These are phyloP conservation scores for Sciurus niger DNA, from an alignment of 2,113 vertebrate genomes.

Conservation along the genomic window DNA sequence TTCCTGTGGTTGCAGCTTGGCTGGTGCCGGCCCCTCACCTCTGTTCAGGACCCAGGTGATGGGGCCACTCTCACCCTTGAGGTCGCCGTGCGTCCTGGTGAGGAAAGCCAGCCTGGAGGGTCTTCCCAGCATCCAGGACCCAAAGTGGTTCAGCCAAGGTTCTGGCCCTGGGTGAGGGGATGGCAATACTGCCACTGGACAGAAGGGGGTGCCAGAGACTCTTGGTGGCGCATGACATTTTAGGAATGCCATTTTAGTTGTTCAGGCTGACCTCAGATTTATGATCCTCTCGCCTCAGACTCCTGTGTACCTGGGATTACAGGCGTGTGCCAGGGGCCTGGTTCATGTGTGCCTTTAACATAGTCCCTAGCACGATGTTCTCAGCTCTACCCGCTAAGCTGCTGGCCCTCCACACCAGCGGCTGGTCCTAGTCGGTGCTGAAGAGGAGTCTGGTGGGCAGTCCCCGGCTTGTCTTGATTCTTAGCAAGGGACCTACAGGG, in stretches of 20 bases:
- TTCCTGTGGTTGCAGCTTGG: rapidly evolving
- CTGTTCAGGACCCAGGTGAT: background rate
- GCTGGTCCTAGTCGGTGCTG: rapidly evolving
- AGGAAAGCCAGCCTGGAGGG: too few species aligned
- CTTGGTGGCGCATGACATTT: background rate
- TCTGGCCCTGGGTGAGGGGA: rapidly evolving
- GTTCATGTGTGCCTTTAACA: too few species aligned
- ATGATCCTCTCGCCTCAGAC: background rate
- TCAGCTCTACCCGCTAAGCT: too few species aligned
- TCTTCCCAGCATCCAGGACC: background rate
- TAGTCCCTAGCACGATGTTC: too few species aligned
- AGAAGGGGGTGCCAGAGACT: conserved; percentile 7
- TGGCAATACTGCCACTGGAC: background rate
- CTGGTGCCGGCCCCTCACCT: too few species aligned
- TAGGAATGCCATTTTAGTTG: background rate
- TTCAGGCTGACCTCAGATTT: background rate
- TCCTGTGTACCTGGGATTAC: background rate
- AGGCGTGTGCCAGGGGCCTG: too few species aligned
- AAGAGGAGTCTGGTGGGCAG: too few species aligned
- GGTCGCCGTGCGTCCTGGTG: rapidly evolving
- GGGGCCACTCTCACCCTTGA: too few species aligned
- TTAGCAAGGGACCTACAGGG: too few species aligned
- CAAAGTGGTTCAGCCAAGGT: rapidly evolving
- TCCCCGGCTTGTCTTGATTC: too few species aligned
- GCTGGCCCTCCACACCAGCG: rapidly evolving